These are phyloP conservation scores for Dromaius novaehollandiae DNA, from an alignment of 2,113 vertebrate species.

Conservation along the genomic window DNA sequence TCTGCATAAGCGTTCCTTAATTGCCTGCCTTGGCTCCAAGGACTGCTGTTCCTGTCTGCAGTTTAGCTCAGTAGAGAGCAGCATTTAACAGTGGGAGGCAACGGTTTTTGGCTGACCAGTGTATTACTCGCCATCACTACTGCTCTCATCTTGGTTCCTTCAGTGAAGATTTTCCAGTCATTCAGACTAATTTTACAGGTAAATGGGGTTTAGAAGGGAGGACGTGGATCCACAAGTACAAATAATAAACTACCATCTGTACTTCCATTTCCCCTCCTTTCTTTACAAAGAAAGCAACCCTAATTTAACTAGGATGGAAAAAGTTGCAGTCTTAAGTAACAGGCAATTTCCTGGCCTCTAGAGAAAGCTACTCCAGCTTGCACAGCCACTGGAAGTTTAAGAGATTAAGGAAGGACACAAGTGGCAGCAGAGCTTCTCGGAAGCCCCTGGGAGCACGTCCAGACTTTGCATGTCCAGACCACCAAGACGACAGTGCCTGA, in stretches of 20 bases:
- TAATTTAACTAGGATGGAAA: not conserved
- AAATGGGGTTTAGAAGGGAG: not conserved
- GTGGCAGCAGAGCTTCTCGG: conserved; percentile 38
- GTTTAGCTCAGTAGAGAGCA: not conserved
- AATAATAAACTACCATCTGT: not conserved
- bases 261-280: not conserved
- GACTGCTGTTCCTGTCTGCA: not conserved
- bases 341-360: not conserved
- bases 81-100: not conserved
- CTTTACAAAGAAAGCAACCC: not conserved
- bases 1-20: not conserved
- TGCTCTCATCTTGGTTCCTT: not conserved
- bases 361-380: not conserved
- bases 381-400: not conserved
- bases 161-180: not conserved
- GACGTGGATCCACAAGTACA: not conserved
- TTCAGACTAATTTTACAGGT: not conserved
- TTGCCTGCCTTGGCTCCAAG: not conserved
- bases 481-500: conserved; percentile 25
- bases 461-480: conserved; percentile 39
- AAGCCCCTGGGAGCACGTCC: conserved; percentile 45
- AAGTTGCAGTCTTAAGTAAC: not conserved
- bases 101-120: not conserved
- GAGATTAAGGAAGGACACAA: conserved; percentile 28
- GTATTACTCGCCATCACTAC: not conserved